Evolutionary conservation across 2,797 vertebrate species (phyloP), one percentile per base, ranked within the genome.

Genomic region (Kryptolebias ocellatus): DNA sequence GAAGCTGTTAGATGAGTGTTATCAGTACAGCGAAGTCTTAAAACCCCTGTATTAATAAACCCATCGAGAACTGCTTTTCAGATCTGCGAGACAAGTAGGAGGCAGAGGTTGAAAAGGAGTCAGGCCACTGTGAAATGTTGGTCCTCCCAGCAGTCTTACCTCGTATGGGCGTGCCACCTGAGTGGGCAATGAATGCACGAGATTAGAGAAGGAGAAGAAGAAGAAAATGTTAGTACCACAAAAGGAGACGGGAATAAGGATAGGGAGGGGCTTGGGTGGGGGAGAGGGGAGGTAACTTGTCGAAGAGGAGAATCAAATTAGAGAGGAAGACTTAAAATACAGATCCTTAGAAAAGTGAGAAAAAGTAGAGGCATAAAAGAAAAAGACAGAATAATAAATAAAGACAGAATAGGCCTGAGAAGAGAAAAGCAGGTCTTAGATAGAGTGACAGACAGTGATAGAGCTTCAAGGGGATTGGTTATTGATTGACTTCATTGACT

Each of bases 401-500:
- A 79, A 88, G 87, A 84, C 60, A 87, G 87, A 86, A 95, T 95
- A 96, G 96, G 97, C 94, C 95, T 95, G 95, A 96, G 95, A 95
- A 95, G 95, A 95, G 93, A 95, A 95, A 95, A 96, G 95, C 93
- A 96, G 95, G 93, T 94, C 93, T 93, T 93, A 93, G 95, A 95
- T 93, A 94, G 94, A 95, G 94, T 94, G 93, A 94, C 91, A 84
- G 80, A 95, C 92, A 96, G 95, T 96, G 94, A 96, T 66, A 84
- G 83, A 83, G 76, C 83, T 87, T 74, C 70, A 90, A 83, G 79
- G 67, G 89, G 79, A 87, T 79, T 84, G 76, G 76, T 90, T 89
- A 90, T 87, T 84, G 84, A 88, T 85, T 64, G 83, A 66, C 66
- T 86, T 89, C 61, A 87, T 74, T 88, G 89, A 87, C 67, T 89